Evolutionary conservation across 2,113 vertebrate genomes (phyloP), one percentile per base, ranked within the genome.

Genomic region (Charadrius vociferus): DNA sequence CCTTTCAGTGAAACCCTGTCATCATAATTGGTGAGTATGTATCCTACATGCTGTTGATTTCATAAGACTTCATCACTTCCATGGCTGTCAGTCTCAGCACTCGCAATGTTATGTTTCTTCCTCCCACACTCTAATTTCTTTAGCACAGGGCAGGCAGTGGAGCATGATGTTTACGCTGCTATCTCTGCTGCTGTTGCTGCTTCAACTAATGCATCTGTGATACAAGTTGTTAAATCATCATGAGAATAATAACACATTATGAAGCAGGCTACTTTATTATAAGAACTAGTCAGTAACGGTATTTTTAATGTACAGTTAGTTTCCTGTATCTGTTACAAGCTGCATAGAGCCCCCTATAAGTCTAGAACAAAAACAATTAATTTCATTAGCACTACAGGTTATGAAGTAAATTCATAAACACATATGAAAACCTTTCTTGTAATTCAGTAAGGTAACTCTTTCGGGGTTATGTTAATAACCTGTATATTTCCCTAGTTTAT

Each of bases 151-250:
- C 90, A 92, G 63, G 79, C 81, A 92, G 74, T 83, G 75, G 70
- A 96, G 92, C 81, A 90, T 90, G 86, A 79, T 95, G 85, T 81
- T 91, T 81, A 75, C 73, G 81, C 74, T 93, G 85, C 85, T 91
- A 85, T 80, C 81, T 94, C 93, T 14, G 50, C 67, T 94, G 93
- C 93, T 66, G 58, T n/a, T 90, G 90, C 82, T 90, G 65, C 71
- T 87, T 90, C 37, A 7, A 52, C 7, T 10, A 89, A 71, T 67
- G 80, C 30, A 94, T 87, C 72, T 81, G 59, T 74, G 77, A 90
- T 62, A 88, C 34, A 78, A 92, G 37, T 63, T 90, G 72, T 81
- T 83, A 81, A 74, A 83, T 23, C 79, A 83, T 62, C 50, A 53
- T 18, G 30, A 95, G 36, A 90, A 78, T 49, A 88, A 88, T 37